A percentile compares a stretch with the other conserved stretches of the same genome.
phyloP scores from a whole-genome alignment of 2,888 invertebrate species.

The Nasonovia ribisnigri region DNA sequence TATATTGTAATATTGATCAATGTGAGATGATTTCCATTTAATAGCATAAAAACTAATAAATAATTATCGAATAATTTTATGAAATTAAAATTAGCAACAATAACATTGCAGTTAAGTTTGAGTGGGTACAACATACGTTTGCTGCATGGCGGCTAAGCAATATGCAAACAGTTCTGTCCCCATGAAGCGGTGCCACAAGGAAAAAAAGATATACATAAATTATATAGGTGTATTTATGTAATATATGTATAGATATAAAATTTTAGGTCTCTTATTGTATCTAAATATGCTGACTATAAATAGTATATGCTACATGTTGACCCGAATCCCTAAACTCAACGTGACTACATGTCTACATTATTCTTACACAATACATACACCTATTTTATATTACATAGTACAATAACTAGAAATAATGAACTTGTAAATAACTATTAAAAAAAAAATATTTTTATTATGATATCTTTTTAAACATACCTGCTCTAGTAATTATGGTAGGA shows the following conservation, averaged over 20 bases:
- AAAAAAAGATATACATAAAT: no score
- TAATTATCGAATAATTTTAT: no score
- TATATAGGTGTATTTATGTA: no score
- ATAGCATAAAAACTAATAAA: neutral
- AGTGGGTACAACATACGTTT: no score
- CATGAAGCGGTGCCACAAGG: no score
- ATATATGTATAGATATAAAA: no score
- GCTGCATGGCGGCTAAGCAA: no score
- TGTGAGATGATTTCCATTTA: neutral
- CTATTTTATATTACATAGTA: neutral
- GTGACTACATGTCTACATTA: neutral
- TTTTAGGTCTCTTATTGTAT: neutral
- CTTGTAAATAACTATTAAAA: neutral
- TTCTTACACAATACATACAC: neutral
- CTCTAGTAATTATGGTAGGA: conserved; percentile 69
- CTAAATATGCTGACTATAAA: neutral
- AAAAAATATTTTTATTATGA: neutral
- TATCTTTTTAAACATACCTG: conserved; percentile 40
- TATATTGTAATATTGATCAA: neutral
- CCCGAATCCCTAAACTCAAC: neutral
- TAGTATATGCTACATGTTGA: neutral
- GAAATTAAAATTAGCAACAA: no score
- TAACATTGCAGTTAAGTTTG: no score
- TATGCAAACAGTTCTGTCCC: no score
- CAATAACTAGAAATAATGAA: neutral